A percentile compares a stretch with the other conserved stretches of the same genome.
These are phyloP conservation scores for Polydrusus pterygomalis DNA, from an alignment of 2,888 invertebrate genomes.

Conservation along the genomic window DNA sequence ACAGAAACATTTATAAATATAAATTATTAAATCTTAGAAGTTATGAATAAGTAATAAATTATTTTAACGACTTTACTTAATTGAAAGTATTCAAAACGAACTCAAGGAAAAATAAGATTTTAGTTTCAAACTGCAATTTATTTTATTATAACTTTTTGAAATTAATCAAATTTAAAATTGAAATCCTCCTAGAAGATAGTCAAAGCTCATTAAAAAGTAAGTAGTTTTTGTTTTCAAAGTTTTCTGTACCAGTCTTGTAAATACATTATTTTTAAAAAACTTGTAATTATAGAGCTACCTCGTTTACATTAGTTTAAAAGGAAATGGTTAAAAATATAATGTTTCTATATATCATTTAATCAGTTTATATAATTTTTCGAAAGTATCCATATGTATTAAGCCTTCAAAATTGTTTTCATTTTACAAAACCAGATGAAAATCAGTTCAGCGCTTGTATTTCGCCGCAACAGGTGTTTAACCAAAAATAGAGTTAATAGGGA, in stretches of 20 bases:
- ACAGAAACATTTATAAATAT: background rate
- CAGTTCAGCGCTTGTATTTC: slow-evolving; percentile 11
- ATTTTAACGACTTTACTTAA: background rate
- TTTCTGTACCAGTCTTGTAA: too few relatives aligned
- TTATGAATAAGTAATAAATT: background rate
- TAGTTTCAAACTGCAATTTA: background rate
- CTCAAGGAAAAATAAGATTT: background rate
- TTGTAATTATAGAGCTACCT: too few relatives aligned
- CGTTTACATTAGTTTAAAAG: too few relatives aligned
- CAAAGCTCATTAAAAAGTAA: too few relatives aligned
- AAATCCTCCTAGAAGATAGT: background rate
- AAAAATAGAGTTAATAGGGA: slow-evolving; percentile 31
- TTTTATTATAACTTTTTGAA: background rate
- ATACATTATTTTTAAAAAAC: too few relatives aligned
- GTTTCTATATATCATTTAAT: too few relatives aligned
- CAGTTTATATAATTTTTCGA: too few relatives aligned
- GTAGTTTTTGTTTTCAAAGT: too few relatives aligned
- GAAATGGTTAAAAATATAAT: too few relatives aligned
- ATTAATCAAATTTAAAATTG: background rate
- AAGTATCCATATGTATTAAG: background rate
- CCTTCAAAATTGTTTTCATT: slow-evolving; percentile 3
- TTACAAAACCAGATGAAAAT: background rate
- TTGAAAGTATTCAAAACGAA: background rate
- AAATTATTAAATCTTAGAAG: background rate
- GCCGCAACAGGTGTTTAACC: slow-evolving; percentile 30